phyloP scores from a whole-genome alignment of 2,888 invertebrate genomes.

The Arctia plantaginis region DNA sequence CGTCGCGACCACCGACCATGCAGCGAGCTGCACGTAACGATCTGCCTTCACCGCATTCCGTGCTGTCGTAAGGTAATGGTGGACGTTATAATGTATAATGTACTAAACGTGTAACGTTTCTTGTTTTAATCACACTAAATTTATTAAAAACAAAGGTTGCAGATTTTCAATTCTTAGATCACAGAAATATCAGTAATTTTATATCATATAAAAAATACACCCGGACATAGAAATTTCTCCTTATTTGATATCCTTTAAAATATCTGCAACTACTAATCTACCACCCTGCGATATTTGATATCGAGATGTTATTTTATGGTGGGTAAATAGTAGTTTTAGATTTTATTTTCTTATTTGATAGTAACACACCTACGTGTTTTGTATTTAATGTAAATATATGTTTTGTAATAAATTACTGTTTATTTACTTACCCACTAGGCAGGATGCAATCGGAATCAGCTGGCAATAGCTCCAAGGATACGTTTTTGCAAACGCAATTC shows the following conservation, averaged over 20 bases:
- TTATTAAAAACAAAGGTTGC: no score
- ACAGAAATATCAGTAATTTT: no score
- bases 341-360: background rate
- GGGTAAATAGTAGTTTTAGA: background rate
- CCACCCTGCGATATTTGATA: no score
- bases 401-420: background rate
- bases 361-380: background rate
- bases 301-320: background rate
- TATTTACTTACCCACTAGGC: conserved; percentile 68
- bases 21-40: conserved; percentile 77
- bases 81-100: background rate
- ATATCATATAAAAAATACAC: no score
- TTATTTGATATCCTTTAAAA: no score
- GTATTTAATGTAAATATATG: background rate
- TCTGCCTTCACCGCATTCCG: conserved; percentile 80
- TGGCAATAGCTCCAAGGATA: conserved; percentile 75
- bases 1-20: conserved; percentile 73
- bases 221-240: no score
- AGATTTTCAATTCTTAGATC: no score
- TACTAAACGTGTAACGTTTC: no score
- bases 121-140: no score
- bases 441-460: conserved; percentile 80
- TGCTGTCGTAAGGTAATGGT: conserved; percentile 50
- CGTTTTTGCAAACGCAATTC: conserved; percentile 76
- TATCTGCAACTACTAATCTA: no score